Evolutionary conservation across 2,113 vertebrate genomes (phyloP), one percentile per base, ranked within the genome.

Genomic region (Willisornis vidua): DNA sequence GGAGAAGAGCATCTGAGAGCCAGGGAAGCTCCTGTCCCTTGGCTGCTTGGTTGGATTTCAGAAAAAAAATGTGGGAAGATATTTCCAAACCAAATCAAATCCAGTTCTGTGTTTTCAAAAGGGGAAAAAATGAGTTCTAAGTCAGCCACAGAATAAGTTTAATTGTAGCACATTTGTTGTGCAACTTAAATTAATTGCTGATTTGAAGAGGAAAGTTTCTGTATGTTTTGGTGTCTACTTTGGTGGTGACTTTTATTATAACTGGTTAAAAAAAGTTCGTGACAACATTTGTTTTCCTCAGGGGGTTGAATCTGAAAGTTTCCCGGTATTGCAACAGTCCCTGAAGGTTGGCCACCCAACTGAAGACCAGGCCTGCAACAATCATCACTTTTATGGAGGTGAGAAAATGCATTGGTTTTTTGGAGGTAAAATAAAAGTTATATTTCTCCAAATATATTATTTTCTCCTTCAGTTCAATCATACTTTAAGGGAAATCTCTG

Each of bases 281-380:
- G n/a, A 43, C 45, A 72, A 12, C 12, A 16, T 6, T 51, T 95
- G 35, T 95, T 28, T 95, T 95, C 46, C n/a, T 87, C 96, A 99
- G 99, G 99, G 99, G 35, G 97, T 99, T 73, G 99, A 99, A 96
- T 98, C 98, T 70, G 99, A 99, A 85, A 98, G 88, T 58, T 99
- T 98, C 70, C 98, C 99, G 70, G 96, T 98, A 85, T 96, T 99
- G 77, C 97, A 98, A 45, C 98, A 98, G 20, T 98, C 98, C 10
- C 95, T 99, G 74, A 99, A 98, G 97, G 96, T 91, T 37, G 98
- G 98, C 26, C 80, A 97, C 37, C 98, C 98, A 25, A 37, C 67
- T 86, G 98, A 97, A 72, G 98, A 98, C 62, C 95, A 98, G 93
- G 96, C 97, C 94, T 97, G 79, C 85, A 97, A 97, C 51, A 98